Base-by-base conservation (phyloP, 2,888 invertebrate genomes). In the Aricia artaxerxes region DNA sequence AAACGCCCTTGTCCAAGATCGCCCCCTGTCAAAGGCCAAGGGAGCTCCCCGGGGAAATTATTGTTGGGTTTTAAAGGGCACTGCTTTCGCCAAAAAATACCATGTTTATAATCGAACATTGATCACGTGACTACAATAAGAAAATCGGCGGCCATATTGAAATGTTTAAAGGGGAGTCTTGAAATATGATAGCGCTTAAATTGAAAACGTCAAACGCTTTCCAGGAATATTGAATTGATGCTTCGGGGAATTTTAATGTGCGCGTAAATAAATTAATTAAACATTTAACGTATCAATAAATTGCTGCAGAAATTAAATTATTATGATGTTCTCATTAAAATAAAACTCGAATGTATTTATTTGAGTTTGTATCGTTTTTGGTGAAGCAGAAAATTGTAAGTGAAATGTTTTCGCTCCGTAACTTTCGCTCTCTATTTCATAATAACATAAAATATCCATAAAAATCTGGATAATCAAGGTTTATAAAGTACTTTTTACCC, bases 41-140 rank as follows among this genome's bases (percentile, higher is more conserved):
- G 87, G 85, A 84, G 86, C 86, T 89, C 94, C 90, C 94, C 78
- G 83, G 95, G 95, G 94, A 95, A 95, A 94, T 94, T 93, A 94
- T 94, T 92, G 94, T 92, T 92, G 91, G 94, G 94, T 93, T 95
- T 95, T 94, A 94, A 94, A 94, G 94, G 94, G 94, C 93, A 92
- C 88, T 90, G 90, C 92, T 92, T 91, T 90, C 90, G 90, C 86
- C 85, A 87, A 93, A 88, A 93, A 92, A 90, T 88, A 88, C 87
- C 89, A 88, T 89, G 90, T 88, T 89, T 90, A 88, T 90, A 91
- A 91, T 91, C 88, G 87, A 90, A 90, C 85, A 87, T 87, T 87
- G 86, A 89, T 84, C 92, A 92, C 93, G 92, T 92, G 92, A 84
- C 89, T 81, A 80, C 78, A 60, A 78, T 80, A 83, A 82, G 80